Base-by-base conservation (phyloP, 2,797 vertebrate genomes). In the Schizothorax lantsangensis region DNA sequence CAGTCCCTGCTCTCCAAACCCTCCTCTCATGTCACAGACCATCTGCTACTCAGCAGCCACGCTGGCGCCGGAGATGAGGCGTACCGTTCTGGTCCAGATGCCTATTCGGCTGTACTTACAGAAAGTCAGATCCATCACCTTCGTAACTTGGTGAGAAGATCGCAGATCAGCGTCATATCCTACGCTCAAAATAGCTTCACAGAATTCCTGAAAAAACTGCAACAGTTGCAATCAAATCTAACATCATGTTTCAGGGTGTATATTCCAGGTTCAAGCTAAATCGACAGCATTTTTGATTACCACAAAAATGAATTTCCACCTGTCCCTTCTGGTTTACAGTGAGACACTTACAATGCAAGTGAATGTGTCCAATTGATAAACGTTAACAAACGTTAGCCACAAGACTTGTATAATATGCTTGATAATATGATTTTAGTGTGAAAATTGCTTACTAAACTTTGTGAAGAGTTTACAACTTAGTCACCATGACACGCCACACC, bases 1-100 rank as follows among this genome's bases (percentile, higher is more conserved):
- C 92, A 89, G 89, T 94, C 92, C 86, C 90, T 86, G 92, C 92
- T 92, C 93, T 94, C 93, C 94, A 94, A 95, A 95, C 84, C 93
- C 93, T 93, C 93, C 93, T 94, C 94, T 94, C 94, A 93, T 93
- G 93, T 94, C 93, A 93, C 91, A 86, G 89, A 94, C 95, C 95
- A 96, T 96, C 96, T 96, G 96, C 93, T 91, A 81, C 93, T 95
- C 91, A 92, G 93, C 93, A 94, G 92, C 94, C 94, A 93, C 93
- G 93, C 92, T 93, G 94, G 93, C 95, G 94, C 93, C 92, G 91
- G 93, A 93, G 93, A 93, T 89, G 92, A 94, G 92, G 93, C 93
- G 91, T 92, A 93, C 92, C 93, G 92, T 90, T 88, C 89, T 92
- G 93, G 93, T 92, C 94, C 86, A 92, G 93, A 93, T 89, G 91